Conservation (phyloP, 2,888 invertebrate genomes). For the Archips xylosteana region DNA sequence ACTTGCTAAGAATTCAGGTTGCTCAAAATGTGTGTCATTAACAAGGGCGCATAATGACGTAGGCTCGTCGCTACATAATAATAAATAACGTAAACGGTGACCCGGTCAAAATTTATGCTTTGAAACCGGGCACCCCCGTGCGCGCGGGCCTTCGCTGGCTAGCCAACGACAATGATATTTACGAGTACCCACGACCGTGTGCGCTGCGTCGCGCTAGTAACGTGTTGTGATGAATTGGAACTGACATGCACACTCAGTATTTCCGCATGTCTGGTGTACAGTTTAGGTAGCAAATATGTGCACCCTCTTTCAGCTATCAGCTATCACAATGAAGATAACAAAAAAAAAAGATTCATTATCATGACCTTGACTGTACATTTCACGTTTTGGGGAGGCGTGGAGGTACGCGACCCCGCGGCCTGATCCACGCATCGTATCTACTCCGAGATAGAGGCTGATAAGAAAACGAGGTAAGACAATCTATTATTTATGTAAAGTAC, state of each 20-base stretch:
- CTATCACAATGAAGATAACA: not conserved
- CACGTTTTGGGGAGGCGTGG: conserved; percentile 3
- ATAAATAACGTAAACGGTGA: conserved; percentile 8
- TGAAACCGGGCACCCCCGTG: not conserved
- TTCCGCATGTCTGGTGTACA: not conserved
- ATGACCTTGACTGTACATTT: not conserved
- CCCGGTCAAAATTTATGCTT: conserved; percentile 4
- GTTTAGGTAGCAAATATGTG: not conserved
- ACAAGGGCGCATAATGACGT: not conserved
- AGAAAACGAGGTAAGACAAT: conserved; percentile 11
- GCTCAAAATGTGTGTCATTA: too few relatives aligned
- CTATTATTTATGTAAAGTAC: conserved; percentile 17
- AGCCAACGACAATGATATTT: not conserved
- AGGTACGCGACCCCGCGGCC: conserved; percentile 11
- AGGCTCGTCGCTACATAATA: conserved; percentile 1
- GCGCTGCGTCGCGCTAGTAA: not conserved
- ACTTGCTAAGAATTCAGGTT: too few relatives aligned
- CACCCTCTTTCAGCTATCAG: not conserved
- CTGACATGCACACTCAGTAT: conserved; percentile 1
- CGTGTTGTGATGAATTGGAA: not conserved
- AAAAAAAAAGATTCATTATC: not conserved
- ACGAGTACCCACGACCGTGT: not conserved
- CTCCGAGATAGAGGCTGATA: not conserved
- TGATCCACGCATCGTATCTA: conserved; percentile 2
- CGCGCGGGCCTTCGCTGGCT: too few relatives aligned